These are phyloP conservation scores for Psittacara wagleri DNA, from an alignment of 2,113 vertebrate species.

Conservation along the genomic window DNA sequence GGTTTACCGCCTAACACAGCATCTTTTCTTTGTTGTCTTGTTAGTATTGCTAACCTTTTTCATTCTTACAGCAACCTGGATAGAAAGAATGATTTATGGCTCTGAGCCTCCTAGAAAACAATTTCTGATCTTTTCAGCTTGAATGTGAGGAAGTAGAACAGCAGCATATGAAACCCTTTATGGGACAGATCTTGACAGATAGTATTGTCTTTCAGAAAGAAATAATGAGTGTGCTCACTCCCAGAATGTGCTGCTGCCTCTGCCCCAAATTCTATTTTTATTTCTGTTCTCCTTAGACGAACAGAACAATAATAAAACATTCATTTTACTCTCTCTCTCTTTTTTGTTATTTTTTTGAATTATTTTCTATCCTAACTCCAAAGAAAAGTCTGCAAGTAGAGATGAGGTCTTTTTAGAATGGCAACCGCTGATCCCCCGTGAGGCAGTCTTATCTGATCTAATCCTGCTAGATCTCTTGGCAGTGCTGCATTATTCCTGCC, in stretches of 20 bases:
- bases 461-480: not conserved
- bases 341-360: not conserved
- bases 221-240: conserved; percentile 30
- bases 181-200: conserved; percentile 29
- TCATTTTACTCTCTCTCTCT: not conserved
- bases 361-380: not conserved
- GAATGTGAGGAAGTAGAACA: conserved; percentile 26
- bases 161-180: not conserved
- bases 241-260: not conserved
- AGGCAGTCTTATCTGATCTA: not conserved
- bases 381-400: not conserved
- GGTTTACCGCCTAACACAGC: not conserved
- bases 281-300: not conserved
- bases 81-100: not conserved
- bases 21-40: not conserved
- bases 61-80: not conserved
- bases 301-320: conserved; percentile 28
- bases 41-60: conserved; percentile 10
- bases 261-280: conserved; percentile 43
- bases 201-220: conserved; percentile 39
- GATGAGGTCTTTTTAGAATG: not conserved
- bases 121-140: conserved; percentile 27
- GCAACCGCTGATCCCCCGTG: not conserved
- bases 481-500: not conserved
- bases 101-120: not conserved